Evolutionary conservation across 2,113 vertebrate genomes (phyloP), one percentile per base, ranked within the genome.

Genomic region (Oreochromis aureus): DNA sequence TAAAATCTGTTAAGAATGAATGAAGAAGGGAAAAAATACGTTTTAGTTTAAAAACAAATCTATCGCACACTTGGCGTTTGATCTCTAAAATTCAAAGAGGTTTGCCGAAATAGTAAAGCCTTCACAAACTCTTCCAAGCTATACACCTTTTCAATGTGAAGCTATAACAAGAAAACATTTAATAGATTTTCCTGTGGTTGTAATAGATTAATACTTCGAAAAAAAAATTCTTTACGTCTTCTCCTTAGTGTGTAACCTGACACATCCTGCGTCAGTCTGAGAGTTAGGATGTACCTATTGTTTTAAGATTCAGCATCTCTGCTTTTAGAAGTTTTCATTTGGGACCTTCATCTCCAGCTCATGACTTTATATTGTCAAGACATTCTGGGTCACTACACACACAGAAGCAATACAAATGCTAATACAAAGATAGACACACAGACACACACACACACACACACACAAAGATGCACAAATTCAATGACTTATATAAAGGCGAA

Each of bases 291-390:
- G 30, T 51, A 48, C 39, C 90, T 36, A 36, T 76, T 87, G 86
- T 91, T 89, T 91, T 63, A 84, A 66, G n/a, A 89, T 80, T 11
- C 58, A 79, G 27, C 51, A 19, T 32, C 34, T 82, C 85, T 86
- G 59, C 82, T 90, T 92, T 91, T 83, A 83, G 79, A 88, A 83
- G 71, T 80, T 87, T 86, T 51, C 85, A 83, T 84, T 82, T 79
- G 87, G 86, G 92, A 89, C 91, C 44, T 34, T 88, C 81, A 86
- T 94, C 66, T 84, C 10, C 22, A 16, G 39, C 80, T 80, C 53
- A 34, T 18, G 7, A 15, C 82, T 87, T 87, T 61, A 19, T 87
- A 89, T 85, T 80, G 87, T 91, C 86, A 81, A 83, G 76, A 81
- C 83, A 81, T 87, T 91, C 83, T 86, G 80, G 82, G 87, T 88